These are phyloP conservation scores for Sinella curviseta DNA, from an alignment of 1,140 invertebrate species.

Conservation along the genomic window DNA sequence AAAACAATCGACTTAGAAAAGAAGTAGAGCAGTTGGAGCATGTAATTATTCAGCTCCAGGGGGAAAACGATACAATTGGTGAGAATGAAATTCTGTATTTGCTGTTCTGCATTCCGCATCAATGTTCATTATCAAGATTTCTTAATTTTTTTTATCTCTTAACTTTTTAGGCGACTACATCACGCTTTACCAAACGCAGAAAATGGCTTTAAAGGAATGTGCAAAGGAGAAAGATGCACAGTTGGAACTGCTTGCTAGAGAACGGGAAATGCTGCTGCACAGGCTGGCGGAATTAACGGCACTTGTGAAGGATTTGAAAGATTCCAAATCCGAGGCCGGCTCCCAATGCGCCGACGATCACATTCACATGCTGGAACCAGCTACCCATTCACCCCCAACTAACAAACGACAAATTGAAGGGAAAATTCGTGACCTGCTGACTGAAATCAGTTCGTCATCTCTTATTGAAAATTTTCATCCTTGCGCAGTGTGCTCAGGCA, in stretches of 20 bases:
- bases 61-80: slow-evolving; percentile 50
- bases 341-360: slow-evolving; percentile 8
- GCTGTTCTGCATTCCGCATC: too few relatives aligned
- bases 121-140: too few relatives aligned
- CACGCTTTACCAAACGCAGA: slow-evolving; percentile 45
- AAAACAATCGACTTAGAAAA: slow-evolving; percentile 29
- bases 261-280: slow-evolving; percentile 34
- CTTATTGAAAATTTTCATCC: slow-evolving; percentile 41
- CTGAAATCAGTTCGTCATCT: slow-evolving; percentile 35
- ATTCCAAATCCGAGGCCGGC: not conserved
- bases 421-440: slow-evolving; percentile 39
- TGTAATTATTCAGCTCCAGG: slow-evolving; percentile 47
- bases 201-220: slow-evolving; percentile 41
- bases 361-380: not conserved
- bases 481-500: slow-evolving; percentile 39
- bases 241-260: slow-evolving; percentile 35
- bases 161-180: slow-evolving; percentile 48
- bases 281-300: slow-evolving; percentile 38
- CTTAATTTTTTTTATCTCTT: too few relatives aligned
- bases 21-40: slow-evolving; percentile 42
- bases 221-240: slow-evolving; percentile 43
- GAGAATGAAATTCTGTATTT: slow-evolving; percentile 20
- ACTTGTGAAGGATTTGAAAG: slow-evolving; percentile 33
- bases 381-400: not conserved
- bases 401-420: slow-evolving; percentile 34